Conservation (phyloP, 2,888 invertebrate species). For the Tethea ocularis region DNA sequence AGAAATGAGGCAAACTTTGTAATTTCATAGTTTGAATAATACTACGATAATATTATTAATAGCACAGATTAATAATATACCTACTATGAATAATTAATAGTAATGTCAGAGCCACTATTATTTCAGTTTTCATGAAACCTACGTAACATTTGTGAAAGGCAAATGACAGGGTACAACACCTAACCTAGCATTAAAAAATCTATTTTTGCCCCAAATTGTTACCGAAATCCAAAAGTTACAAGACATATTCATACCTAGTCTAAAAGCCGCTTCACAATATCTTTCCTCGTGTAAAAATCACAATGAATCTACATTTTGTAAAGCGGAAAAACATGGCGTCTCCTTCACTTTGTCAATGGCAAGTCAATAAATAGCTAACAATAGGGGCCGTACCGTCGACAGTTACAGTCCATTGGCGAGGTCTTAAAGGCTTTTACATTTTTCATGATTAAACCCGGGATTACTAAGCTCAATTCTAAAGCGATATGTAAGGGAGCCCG, state of each 20-base stretch:
- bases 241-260: background rate
- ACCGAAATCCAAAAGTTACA: background rate
- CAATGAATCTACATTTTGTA: slow-evolving; percentile 27
- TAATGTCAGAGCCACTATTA: background rate
- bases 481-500: background rate
- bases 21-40: background rate
- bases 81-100: too few species aligned
- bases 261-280: background rate
- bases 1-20: background rate
- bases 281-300: slow-evolving; percentile 15
- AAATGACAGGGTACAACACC: background rate
- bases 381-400: slow-evolving; percentile 19
- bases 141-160: background rate
- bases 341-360: slow-evolving; percentile 21
- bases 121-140: background rate
- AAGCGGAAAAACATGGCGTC: slow-evolving; percentile 22
- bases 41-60: background rate
- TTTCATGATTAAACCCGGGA: slow-evolving; percentile 1
- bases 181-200: too few species aligned
- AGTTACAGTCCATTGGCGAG: slow-evolving; percentile 10
- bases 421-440: slow-evolving; percentile 9
- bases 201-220: too few species aligned
- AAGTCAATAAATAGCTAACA: slow-evolving; percentile 40
- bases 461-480: background rate
- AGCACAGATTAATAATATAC: too few species aligned